Evolutionary conservation across 2,113 vertebrate genomes (phyloP), one percentile per base, ranked within the genome.

Genomic region (Dromas ardeola): DNA sequence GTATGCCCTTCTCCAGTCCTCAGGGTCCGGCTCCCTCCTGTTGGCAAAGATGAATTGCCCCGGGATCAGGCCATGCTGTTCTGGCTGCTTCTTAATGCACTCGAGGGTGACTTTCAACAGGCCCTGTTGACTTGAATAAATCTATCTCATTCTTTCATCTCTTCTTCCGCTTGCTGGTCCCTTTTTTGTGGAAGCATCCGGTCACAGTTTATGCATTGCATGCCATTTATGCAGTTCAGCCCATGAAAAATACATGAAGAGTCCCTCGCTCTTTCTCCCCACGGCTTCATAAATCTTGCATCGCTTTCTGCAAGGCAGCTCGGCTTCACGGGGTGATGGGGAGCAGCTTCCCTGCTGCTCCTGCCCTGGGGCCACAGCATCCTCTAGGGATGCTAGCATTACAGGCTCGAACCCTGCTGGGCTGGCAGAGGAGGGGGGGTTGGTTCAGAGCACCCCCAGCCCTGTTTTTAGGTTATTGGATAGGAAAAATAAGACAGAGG

Each of bases 231-330:
- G 88, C 76, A 76, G 71, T 50, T 77, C 76, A 84, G 80, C 59
- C 91, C 80, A 96, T 97, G 95, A 96, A 96, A 97, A 96, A 96
- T 96, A 88, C 94, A 97, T 94, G 80, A 86, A 78, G 76, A 92
- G 83, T 93, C 93, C 86, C 72, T 95, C 0, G 8, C 62, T 93
- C 43, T 62, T 86, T 78, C 67, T 94, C 93, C 88, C 69, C 59
- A 58, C 0, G 26, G 80, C 88, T 92, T 95, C 93, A 96, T 96
- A 96, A 97, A 96, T 94, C 91, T 96, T 96, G 93, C 95, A 97
- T 96, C 27, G 6, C 80, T 81, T 95, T 90, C 81, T 80, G 88
- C 70, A 63, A 32, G 15, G 74, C 86, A 85, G 66, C 88, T 92
- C 0, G 0, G 45, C 76, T 95, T 92, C 49, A 45, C 1, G 3